Conservation (phyloP, 1,140 invertebrate genomes). For the Orchestia grillus region DNA sequence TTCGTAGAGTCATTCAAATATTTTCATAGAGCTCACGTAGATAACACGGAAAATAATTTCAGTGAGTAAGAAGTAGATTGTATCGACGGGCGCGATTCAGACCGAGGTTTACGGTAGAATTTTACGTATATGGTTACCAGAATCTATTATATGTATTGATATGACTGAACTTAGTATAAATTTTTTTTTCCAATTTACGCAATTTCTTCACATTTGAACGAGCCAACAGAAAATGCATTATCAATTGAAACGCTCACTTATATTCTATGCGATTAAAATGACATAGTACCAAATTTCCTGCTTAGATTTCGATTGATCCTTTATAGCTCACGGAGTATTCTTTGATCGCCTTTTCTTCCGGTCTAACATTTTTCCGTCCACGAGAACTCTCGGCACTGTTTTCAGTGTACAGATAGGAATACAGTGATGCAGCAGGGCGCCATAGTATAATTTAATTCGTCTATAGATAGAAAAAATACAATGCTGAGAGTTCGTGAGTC, state of each 20-base stretch:
- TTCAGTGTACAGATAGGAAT: background rate
- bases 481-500: background rate
- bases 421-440: background rate
- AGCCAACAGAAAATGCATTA: background rate
- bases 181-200: background rate
- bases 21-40: background rate
- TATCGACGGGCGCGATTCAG: background rate
- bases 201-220: background rate
- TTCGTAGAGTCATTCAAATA: background rate
- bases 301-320: background rate
- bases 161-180: background rate
- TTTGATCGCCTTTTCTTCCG: background rate
- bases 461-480: background rate
- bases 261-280: background rate
- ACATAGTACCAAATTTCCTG: background rate
- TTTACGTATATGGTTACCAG: too few relatives aligned
- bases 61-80: background rate
- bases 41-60: background rate
- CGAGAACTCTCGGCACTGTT: background rate
- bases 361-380: background rate
- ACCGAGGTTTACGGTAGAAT: too few relatives aligned
- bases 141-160: too few relatives aligned
- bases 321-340: background rate
- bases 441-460: background rate
- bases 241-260: background rate